A percentile compares a stretch with the other conserved stretches of the same genome.
Evolutionary conservation across 2,888 invertebrate genomes (phyloP).

Genomic region (Cephus sareptanus): DNA sequence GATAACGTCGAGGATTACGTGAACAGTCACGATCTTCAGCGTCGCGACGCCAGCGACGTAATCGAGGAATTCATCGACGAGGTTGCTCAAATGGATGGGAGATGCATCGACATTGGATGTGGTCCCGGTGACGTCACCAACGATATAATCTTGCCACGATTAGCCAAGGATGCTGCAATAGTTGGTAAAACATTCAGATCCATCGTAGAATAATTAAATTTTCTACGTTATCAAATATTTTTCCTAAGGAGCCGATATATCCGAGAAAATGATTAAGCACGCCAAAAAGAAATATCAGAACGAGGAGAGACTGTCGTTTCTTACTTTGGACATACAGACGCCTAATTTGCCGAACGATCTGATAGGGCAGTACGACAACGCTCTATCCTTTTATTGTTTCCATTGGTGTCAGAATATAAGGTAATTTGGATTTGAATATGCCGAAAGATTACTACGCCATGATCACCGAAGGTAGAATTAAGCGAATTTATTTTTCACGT

Average conservation of each 20-base stretch:
- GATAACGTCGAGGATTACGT: conserved; percentile 68
- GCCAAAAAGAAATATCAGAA: conserved; percentile 71
- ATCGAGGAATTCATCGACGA: conserved; percentile 72
- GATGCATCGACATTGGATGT: conserved; percentile 76
- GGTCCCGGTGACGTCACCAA: conserved; percentile 79
- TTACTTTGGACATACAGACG: conserved; percentile 71
- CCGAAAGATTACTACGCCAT: background rate
- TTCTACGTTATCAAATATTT: background rate
- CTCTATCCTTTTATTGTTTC: conserved; percentile 81
- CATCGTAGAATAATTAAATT: background rate
- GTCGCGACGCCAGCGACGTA: conserved; percentile 73
- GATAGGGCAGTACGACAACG: conserved; percentile 72
- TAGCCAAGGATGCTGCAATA: conserved; percentile 69
- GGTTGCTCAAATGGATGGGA: conserved; percentile 54
- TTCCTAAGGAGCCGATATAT: conserved; percentile 75
- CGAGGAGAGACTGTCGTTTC: conserved; percentile 67
- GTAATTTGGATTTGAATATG: conserved; percentile 62
- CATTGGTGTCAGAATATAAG: conserved; percentile 83
- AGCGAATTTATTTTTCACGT: conserved; percentile 7
- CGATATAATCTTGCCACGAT: conserved; percentile 72
- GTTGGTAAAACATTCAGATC: conserved; percentile 43
- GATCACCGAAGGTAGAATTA: background rate
- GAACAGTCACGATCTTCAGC: conserved; percentile 76
- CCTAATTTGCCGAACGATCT: conserved; percentile 67
- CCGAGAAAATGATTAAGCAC: conserved; percentile 76